Conservation (phyloP, 2,888 invertebrate species). For the Cordilura impudica region DNA sequence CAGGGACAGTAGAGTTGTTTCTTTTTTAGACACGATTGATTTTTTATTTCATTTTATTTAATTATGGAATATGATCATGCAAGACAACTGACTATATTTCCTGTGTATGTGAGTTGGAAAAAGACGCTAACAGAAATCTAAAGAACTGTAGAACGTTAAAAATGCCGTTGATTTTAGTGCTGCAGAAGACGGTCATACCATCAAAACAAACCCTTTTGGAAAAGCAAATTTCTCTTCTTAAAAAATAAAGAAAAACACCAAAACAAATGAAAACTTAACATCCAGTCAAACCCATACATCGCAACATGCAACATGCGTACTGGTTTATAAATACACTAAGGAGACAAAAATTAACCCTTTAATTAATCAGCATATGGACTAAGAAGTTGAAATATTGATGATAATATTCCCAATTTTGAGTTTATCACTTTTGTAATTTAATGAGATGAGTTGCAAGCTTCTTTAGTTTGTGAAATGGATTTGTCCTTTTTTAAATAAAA, state of each 20-base stretch:
- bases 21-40: conserved; percentile 55
- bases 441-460: too few species aligned
- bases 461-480: too few species aligned
- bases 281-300: conserved; percentile 37
- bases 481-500: too few species aligned
- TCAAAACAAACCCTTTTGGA: conserved; percentile 39
- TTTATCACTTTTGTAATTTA: too few species aligned
- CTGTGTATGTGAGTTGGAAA: conserved; percentile 55
- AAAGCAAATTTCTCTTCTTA: conserved; percentile 51
- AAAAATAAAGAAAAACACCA: background rate
- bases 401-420: too few species aligned
- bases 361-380: too few species aligned
- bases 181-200: background rate
- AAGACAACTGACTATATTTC: conserved; percentile 59
- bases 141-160: conserved; percentile 36
- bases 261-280: conserved; percentile 25
- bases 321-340: too few species aligned
- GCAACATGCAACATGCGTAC: background rate
- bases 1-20: conserved; percentile 35
- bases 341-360: too few species aligned
- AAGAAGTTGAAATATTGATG: too few species aligned
- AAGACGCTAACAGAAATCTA: conserved; percentile 1
- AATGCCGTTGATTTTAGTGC: conserved; percentile 46
- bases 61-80: conserved; percentile 63
- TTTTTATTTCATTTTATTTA: conserved; percentile 50